Evolutionary conservation across 2,797 vertebrate species (phyloP), one percentile per base, ranked within the genome.

Genomic region (Aphelocoma californica): DNA sequence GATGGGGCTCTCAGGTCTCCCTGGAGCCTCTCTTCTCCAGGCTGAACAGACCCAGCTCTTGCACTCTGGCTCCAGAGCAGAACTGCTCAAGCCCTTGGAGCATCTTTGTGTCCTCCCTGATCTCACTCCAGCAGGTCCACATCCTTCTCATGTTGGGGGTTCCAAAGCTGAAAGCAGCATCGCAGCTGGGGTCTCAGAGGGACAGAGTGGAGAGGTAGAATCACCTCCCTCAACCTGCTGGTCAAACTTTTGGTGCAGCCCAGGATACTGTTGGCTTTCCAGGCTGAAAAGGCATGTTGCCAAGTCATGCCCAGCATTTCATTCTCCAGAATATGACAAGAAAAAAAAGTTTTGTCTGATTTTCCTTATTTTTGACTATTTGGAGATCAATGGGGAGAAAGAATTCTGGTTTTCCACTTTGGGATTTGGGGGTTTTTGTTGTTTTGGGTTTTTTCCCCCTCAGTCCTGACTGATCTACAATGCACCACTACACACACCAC

Each of bases 351-450:
- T 85, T 69, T 64, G 5, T 21, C 12, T 42, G 7, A 14, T 92
- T 72, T 69, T 38, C 13, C 15, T 56, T 44, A 4, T 34, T 69
- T 84, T 47, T 40, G 1, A 20, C 12, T 31, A 57, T 75, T 47
- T 17, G 44, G 66, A 72, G 12, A 42, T 21, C 28, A 51, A 3
- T 20, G 18, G 9, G 5, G 13, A 73, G 9, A 91, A 51, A 3
- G 1, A 56, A 45, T 20, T 48, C 28, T 19, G 14, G 10, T 44
- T 82, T 77, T 19, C 14, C 24, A 42, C n/a, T 45, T 38, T 17
- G 12, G 6, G 12, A 15, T 53, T 47, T 2, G 9, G 8, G 6
- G 2, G 2, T 29, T 40, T 61, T 62, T 21, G 3, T n/a, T n/a
- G 15, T n/a, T 38, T 66, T 36, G 36, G 18, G 4, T 1, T 32